Base-by-base conservation (phyloP, 2,113 vertebrate genomes). In the Progne subis region DNA sequence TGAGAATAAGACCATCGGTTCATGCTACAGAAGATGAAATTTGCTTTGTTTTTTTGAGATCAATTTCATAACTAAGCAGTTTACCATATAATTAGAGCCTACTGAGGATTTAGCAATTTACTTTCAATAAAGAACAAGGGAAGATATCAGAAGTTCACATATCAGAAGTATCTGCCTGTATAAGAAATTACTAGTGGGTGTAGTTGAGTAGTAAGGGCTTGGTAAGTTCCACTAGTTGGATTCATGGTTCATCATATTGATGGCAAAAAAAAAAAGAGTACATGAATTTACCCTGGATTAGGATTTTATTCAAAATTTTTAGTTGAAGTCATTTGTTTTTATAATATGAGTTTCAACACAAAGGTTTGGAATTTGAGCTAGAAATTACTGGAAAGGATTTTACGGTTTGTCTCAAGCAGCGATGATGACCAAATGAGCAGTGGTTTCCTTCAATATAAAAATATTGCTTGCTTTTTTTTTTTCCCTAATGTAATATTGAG, bases 391-490 rank as follows among this genome's bases (percentile, higher is more conserved):
- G 20, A 24, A 56, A 56, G 34, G 9, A 75, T 53, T 79, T 15
- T 64, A 4, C 41, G 37, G n/a, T 13, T 81, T 63, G 11, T 79
- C 24, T 89, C 21, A n/a, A 63, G 60, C 31, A 65, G 37, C 18
- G 82, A 26, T 53, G 19, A n/a, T n/a, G 34, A 43, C 32, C 76
- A 50, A 69, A 75, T 90, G 8, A 92, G 18, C 3, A 43, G 20
- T 23, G 6, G 17, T 52, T 56, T 60, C 37, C 29, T 70, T 55
- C 9, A 47, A 19, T 67, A 77, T 70, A 74, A 90, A 68, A 44
- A n/a, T 17, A 4, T 1, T 55, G 39, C 4, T 0, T 1, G 37
- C 37, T 43, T 43, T 43, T 14, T 43, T 46, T 59, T 44, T 14
- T 64, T 68, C 43, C 69, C 50, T 59, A 43, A 47, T n/a, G 12